phyloP scores from a whole-genome alignment of 1,140 invertebrate species.

The Atopsyche davidsoni region DNA sequence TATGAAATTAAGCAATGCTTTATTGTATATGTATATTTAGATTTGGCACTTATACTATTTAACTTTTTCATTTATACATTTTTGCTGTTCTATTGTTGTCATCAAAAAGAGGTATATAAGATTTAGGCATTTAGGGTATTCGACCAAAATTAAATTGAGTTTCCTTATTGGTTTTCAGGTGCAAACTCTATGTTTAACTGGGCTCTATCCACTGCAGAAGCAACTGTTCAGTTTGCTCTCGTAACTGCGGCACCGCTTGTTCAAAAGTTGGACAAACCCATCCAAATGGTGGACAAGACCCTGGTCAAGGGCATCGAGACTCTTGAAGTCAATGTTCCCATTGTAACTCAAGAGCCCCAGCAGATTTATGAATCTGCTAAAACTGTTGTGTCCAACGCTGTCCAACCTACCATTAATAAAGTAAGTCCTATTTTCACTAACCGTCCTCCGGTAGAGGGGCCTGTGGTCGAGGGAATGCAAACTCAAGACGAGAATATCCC shows the following conservation, averaged over 20 bases:
- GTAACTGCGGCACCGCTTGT: constrained; percentile 57
- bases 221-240: constrained; percentile 55
- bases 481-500: too few relatives aligned
- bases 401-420: constrained; percentile 58
- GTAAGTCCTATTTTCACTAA: constrained; percentile 36
- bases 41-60: background rate
- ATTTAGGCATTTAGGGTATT: too few relatives aligned
- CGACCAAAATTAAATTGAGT: background rate
- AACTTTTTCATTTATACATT: background rate
- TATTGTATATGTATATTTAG: background rate
- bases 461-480: too few relatives aligned
- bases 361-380: constrained; percentile 66
- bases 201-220: constrained; percentile 61
- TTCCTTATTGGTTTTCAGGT: constrained; percentile 35
- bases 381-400: constrained; percentile 55
- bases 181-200: constrained; percentile 58
- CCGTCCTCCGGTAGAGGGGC: too few relatives aligned
- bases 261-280: constrained; percentile 52
- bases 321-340: constrained; percentile 60
- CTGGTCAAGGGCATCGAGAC: constrained; percentile 60
- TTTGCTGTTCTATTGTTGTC: constrained; percentile 1
- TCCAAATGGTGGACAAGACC: constrained; percentile 60
- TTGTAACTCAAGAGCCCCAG: constrained; percentile 62
- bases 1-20: background rate
- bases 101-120: background rate